Conservation (phyloP, 2,797 vertebrate species). For the Steatocranus sp. region DNA sequence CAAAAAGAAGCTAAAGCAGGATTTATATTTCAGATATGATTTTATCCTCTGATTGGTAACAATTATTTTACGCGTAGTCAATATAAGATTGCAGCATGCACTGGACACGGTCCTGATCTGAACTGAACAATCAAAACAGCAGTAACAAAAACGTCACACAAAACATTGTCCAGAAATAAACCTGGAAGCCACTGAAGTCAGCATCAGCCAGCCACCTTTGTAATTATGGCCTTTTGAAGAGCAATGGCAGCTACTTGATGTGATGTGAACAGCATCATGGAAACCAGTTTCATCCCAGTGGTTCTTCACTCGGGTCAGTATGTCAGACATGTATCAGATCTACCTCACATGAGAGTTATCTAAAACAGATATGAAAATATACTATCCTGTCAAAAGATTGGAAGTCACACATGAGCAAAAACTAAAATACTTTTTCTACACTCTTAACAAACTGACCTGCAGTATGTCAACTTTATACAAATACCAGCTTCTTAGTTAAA, state of each 20-base stretch:
- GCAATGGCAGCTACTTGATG: not conserved
- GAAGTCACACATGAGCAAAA: not conserved
- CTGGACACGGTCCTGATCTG: not conserved
- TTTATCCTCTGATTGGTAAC: not conserved
- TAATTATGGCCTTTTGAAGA: not conserved
- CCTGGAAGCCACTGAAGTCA: not conserved
- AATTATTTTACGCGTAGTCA: not conserved
- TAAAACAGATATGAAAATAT: not conserved
- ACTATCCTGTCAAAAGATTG: not conserved
- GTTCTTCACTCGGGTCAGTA: rapidly evolving
- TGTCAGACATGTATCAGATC: not conserved
- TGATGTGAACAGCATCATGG: not conserved
- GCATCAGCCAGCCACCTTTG: not conserved
- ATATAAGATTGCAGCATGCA: not conserved
- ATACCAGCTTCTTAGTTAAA: not conserved
- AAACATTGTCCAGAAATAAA: not conserved
- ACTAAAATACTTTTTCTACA: not conserved
- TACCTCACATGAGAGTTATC: no score
- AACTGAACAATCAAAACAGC: not conserved
- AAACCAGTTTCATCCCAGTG: not conserved
- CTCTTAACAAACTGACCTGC: not conserved
- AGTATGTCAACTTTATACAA: not conserved
- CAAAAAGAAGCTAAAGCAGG: not conserved
- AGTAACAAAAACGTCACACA: not conserved
- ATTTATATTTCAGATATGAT: not conserved